Conservation (phyloP, 1,140 invertebrate species). For the Drosophila setifemur region DNA sequence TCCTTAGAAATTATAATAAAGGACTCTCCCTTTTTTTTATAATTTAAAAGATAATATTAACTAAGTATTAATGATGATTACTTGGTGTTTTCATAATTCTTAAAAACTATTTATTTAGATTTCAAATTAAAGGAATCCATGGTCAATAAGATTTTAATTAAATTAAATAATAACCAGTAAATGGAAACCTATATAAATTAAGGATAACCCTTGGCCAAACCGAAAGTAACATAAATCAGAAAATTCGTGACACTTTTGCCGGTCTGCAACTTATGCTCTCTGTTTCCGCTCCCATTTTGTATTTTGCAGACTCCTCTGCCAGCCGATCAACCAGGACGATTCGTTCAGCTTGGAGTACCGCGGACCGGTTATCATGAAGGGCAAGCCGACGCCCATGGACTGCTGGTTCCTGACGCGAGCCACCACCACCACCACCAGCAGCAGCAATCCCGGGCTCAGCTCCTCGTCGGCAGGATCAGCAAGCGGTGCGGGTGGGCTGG, state of each 20-base stretch:
- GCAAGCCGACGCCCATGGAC: conserved; percentile 96
- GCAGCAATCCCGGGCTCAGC: conserved; percentile 13
- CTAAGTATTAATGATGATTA: too few species aligned
- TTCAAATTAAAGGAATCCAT: too few species aligned
- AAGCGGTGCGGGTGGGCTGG: too few species aligned
- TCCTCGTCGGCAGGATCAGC: conserved; percentile 7
- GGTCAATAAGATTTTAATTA: too few species aligned
- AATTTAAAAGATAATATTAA: too few species aligned
- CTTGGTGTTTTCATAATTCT: too few species aligned
- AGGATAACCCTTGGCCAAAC: too few species aligned
- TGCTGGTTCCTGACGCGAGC: conserved; percentile 93
- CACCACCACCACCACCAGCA: conserved; percentile 68
- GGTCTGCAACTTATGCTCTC: background rate
- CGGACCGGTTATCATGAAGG: conserved; percentile 97
- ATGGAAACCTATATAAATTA: too few species aligned
- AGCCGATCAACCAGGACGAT: conserved; percentile 92
- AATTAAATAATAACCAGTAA: too few species aligned
- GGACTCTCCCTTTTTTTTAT: too few species aligned
- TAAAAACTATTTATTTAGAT: too few species aligned
- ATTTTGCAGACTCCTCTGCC: conserved; percentile 89
- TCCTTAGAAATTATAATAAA: too few species aligned
- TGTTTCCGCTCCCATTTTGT: background rate
- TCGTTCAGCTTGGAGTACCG: conserved; percentile 94
- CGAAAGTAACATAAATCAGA: conserved; percentile 23
- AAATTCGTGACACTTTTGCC: background rate